These are phyloP conservation scores for Nyctibius bracteatus DNA, from an alignment of 2,113 vertebrate species.

Conservation along the genomic window DNA sequence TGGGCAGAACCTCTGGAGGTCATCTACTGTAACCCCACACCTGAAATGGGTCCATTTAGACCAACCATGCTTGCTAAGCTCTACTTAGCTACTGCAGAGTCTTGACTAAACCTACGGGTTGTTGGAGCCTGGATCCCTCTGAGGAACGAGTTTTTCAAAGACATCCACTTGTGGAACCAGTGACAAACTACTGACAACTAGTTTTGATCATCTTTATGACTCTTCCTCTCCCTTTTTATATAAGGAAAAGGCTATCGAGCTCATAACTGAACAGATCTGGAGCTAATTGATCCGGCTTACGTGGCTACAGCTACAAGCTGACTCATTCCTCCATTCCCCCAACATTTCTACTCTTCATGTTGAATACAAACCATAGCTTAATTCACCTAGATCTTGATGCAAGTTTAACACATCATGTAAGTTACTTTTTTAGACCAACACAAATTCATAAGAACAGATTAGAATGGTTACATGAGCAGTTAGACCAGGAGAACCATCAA, in stretches of 20 bases:
- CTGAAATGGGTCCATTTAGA: background rate
- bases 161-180: background rate
- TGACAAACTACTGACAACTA: background rate
- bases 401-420: background rate
- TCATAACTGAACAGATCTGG: background rate
- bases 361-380: background rate
- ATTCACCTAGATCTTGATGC: background rate
- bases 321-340: background rate
- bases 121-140: background rate
- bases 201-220: background rate
- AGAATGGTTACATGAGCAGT: background rate
- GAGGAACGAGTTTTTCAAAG: background rate
- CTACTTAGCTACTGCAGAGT: background rate
- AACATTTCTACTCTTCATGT: background rate
- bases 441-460: background rate
- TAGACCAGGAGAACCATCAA: background rate
- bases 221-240: background rate
- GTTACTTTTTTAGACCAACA: background rate
- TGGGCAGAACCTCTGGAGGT: background rate
- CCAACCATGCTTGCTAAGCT: background rate
- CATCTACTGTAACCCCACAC: background rate
- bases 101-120: background rate
- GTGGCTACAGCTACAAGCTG: background rate
- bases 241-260: background rate
- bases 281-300: background rate